Percentiles rank a stretch among this genome's conserved stretches.
These are phyloP conservation scores for Hoplodrina blanda DNA, from an alignment of 2,888 invertebrate species.

Conservation along the genomic window DNA sequence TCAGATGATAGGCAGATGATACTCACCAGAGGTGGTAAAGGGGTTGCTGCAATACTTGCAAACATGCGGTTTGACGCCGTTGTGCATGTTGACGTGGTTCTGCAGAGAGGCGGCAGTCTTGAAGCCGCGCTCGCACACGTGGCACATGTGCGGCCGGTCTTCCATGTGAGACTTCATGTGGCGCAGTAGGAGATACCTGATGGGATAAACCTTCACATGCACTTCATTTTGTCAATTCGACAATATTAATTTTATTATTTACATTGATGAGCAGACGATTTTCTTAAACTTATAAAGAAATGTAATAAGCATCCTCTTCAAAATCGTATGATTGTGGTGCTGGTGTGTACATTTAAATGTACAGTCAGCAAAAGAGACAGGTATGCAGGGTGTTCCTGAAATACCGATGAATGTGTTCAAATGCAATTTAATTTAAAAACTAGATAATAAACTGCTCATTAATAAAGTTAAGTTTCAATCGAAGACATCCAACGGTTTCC, in stretches of 20 bases:
- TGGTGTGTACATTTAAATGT: too few species aligned
- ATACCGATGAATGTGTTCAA: too few species aligned
- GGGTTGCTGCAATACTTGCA: conserved; percentile 97
- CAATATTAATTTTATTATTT: too few species aligned
- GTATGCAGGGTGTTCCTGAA: too few species aligned
- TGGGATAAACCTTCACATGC: background rate
- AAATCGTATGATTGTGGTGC: too few species aligned
- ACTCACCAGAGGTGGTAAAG: conserved; percentile 96
- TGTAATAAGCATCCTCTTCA: too few species aligned
- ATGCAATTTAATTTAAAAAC: too few species aligned
- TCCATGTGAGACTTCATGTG: conserved; percentile 99
- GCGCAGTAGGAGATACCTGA: conserved; percentile 95
- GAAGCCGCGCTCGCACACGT: conserved; percentile 98
- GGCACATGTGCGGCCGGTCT: conserved; percentile 97
- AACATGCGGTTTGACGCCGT: conserved; percentile 97
- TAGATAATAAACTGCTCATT: too few species aligned
- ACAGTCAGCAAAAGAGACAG: too few species aligned
- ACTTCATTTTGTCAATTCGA: background rate
- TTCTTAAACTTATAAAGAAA: background rate
- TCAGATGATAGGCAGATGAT: background rate
- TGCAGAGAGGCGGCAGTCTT: conserved; percentile 97
- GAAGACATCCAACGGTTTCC: too few species aligned
- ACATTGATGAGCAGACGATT: background rate
- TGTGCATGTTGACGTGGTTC: conserved; percentile 99
- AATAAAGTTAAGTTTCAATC: too few species aligned